Evolutionary conservation across 2,888 invertebrate species (phyloP).

Genomic region (Brenthis daphne): DNA sequence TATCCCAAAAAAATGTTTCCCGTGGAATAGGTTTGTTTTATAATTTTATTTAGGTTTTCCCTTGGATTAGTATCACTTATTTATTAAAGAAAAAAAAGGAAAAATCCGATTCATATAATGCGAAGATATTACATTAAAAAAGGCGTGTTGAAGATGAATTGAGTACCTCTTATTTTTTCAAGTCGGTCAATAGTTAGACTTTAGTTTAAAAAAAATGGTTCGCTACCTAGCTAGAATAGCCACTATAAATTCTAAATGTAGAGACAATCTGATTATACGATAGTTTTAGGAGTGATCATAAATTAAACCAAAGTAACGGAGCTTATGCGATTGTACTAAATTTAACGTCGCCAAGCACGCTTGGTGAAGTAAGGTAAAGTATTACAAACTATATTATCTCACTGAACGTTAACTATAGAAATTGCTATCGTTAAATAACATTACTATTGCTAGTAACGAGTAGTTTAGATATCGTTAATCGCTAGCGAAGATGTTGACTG

Average conservation of each 20-base stretch:
- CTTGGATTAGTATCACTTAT: too few species aligned
- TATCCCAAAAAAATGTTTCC: too few species aligned
- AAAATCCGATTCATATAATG: too few species aligned
- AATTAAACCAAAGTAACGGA: conserved; percentile 40
- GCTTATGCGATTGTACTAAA: conserved; percentile 39
- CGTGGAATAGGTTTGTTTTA: too few species aligned
- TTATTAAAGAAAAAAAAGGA: too few species aligned
- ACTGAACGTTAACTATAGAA: conserved; percentile 7
- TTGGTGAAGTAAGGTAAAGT: conserved; percentile 27
- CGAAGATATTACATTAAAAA: too few species aligned
- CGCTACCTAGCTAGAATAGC: neutral
- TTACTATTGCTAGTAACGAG: neutral
- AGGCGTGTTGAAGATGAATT: too few species aligned
- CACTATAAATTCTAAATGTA: conserved; percentile 35
- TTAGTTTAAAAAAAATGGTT: too few species aligned
- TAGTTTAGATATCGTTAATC: neutral
- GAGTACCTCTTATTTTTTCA: too few species aligned
- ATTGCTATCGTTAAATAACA: conserved; percentile 12
- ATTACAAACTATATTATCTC: conserved; percentile 12
- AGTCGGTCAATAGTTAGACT: too few species aligned
- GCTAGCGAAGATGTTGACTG: too few species aligned
- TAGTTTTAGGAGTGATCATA: conserved; percentile 38
- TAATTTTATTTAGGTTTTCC: too few species aligned
- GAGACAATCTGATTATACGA: conserved; percentile 38
- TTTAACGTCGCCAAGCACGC: conserved; percentile 40